Base-by-base conservation (phyloP, 2,888 invertebrate species). In the Leptinotarsa rubiginosa region DNA sequence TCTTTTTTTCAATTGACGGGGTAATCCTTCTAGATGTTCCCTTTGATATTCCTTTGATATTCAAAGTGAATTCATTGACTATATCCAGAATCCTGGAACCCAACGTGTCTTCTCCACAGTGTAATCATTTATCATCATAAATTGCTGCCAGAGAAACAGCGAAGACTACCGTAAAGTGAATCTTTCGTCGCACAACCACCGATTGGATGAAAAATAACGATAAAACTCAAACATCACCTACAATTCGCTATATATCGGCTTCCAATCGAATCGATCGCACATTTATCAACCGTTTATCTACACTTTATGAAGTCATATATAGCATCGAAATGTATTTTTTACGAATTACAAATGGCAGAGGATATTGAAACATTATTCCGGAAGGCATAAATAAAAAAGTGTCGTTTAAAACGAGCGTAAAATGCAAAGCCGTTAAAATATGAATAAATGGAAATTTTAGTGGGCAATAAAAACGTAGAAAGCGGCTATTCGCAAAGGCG, bases 401-500 rank as follows among this genome's bases (percentile, higher is more conserved):
- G 59, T 69, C 59, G 20, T 41, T 68, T 62, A 3, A 62, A 68
- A 68, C 52, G 68, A 18, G 12, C 31, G 56, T 59, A 69, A 47
- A 69, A 69, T 56, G 69, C 20, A 69, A 59, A 69, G 59, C 54
- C 52, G 56, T 41, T 69, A 59, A 56, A 69, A 59, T 69, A 69
- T 69, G 56, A 62, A 62, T 62, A 62, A 31, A 62, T 25, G 62
- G 62, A 62, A 62, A 62, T 62, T 62, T 62, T 62, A 62, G n/a
- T 62, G 62, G 41, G 41, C 31, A 62, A 62, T 62, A 62, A 62
- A 62, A 62, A 62, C 41, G 62, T 62, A 62, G 62, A 62, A 56
- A 62, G 62, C 62, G 10, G 62, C 62, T n/a, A 62, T 62, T 62
- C 4, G 62, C 31, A 31, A 41, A n/a, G 59, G 59, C 47, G 69